phyloP scores from a whole-genome alignment of 1,140 invertebrate species.

The Laupala kohalensis region DNA sequence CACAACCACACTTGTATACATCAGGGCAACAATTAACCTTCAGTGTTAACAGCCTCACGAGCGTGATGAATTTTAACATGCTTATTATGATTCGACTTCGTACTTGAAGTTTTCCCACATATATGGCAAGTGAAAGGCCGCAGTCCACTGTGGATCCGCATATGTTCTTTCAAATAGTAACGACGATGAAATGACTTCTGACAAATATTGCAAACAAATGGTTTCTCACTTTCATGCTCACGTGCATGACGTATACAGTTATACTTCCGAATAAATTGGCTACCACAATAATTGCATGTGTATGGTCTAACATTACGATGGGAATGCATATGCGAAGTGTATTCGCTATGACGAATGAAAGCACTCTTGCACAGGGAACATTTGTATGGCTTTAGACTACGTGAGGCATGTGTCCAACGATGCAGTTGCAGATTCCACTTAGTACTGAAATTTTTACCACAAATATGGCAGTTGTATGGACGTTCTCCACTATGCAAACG shows the following conservation, averaged over 20 bases:
- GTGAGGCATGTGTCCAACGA: slow-evolving; percentile 74
- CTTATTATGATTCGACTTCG: slow-evolving; percentile 80
- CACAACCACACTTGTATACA: too few species aligned
- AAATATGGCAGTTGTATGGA: slow-evolving; percentile 65
- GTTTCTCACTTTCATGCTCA: slow-evolving; percentile 80
- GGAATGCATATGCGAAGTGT: slow-evolving; percentile 69
- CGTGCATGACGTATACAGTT: slow-evolving; percentile 81
- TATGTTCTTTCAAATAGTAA: slow-evolving; percentile 76
- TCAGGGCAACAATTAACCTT: too few species aligned
- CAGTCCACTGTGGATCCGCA: slow-evolving; percentile 70
- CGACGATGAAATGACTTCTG: slow-evolving; percentile 73
- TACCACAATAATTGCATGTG: slow-evolving; percentile 85
- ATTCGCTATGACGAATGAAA: slow-evolving; percentile 64
- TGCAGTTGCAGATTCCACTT: slow-evolving; percentile 82
- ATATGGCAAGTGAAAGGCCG: slow-evolving; percentile 72
- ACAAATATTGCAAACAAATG: slow-evolving; percentile 76
- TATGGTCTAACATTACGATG: slow-evolving; percentile 69
- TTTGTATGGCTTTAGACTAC: slow-evolving; percentile 71
- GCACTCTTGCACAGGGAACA: slow-evolving; percentile 70
- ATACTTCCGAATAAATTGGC: slow-evolving; percentile 84
- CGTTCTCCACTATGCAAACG: slow-evolving; percentile 58
- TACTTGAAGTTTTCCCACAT: slow-evolving; percentile 72
- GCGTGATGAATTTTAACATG: slow-evolving; percentile 79
- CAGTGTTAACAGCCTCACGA: slow-evolving; percentile 67
- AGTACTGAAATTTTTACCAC: slow-evolving; percentile 71